Evolutionary conservation across 1,140 invertebrate species (phyloP).

Genomic region (Drosophila quadrilineata): DNA sequence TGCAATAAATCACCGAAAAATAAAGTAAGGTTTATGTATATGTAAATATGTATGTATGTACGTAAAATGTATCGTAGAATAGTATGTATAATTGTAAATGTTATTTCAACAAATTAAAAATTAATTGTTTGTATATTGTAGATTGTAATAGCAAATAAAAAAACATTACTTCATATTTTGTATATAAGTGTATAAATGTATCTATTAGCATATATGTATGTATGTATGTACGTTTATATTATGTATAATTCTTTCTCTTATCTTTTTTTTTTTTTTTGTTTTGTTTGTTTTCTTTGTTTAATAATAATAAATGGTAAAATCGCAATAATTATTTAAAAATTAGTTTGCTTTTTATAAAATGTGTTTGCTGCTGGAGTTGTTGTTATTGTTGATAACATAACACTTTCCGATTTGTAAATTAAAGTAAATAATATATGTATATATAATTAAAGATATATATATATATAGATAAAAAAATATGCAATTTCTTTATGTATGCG

Average conservation of each 20-base stretch:
- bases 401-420: conserved; percentile 54
- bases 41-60: conserved; percentile 47
- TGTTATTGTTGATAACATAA: conserved; percentile 46
- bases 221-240: too few species aligned
- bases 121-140: conserved; percentile 59
- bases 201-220: conserved; percentile 72
- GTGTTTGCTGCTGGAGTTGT: too few species aligned
- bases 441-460: conserved; percentile 47
- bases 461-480: conserved; percentile 57
- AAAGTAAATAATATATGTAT: conserved; percentile 72
- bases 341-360: conserved; percentile 59
- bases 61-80: conserved; percentile 59
- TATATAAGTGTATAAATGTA: conserved; percentile 70
- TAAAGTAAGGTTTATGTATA: conserved; percentile 67
- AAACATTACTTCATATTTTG: conserved; percentile 63
- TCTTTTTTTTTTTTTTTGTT: conserved; percentile 33
- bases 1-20: conserved; percentile 79
- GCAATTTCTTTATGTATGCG: conserved; percentile 48
- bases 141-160: conserved; percentile 65
- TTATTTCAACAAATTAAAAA: conserved; percentile 74
- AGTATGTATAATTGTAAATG: conserved; percentile 50
- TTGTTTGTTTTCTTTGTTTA: conserved; percentile 47
- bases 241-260: conserved; percentile 51
- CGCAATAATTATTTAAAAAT: conserved; percentile 71
- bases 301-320: conserved; percentile 77